A percentile compares a stretch with the other conserved stretches of the same genome.
phyloP scores from a whole-genome alignment of 2,113 vertebrate species.

The Epinephelus cyanopodus region DNA sequence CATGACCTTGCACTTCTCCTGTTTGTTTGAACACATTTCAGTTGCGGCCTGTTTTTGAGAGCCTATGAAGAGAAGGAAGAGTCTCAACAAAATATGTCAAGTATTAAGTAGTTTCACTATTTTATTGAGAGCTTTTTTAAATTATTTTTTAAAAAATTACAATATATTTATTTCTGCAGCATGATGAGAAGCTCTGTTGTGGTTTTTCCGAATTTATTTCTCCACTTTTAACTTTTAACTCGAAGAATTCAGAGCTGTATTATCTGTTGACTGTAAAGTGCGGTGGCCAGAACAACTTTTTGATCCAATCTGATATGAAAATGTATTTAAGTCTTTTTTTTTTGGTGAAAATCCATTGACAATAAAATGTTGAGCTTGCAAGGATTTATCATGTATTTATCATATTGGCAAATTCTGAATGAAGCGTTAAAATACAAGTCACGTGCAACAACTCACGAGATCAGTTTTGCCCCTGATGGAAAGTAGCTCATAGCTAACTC shows the following conservation, averaged over 20 bases:
- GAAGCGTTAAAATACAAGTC: not conserved
- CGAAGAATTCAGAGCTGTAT: not conserved
- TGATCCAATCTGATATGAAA: not conserved
- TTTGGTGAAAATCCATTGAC: not conserved
- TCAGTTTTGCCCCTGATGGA: not conserved
- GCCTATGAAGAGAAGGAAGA: not conserved
- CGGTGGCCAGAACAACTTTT: no score
- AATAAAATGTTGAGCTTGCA: not conserved
- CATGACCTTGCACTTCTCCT: not conserved
- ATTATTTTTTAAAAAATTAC: not conserved
- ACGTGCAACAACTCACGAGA: not conserved
- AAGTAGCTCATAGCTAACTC: constrained; percentile 3
- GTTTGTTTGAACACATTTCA: not conserved
- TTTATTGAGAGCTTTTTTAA: not conserved
- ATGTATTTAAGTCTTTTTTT: not conserved
- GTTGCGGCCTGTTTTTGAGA: not conserved
- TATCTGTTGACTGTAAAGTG: not conserved
- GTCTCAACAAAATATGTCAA: not conserved
- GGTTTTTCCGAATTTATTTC: not conserved
- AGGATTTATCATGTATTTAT: not conserved
- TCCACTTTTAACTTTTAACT: not conserved
- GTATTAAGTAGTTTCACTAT: not conserved
- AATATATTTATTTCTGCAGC: not conserved
- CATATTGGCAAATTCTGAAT: not conserved
- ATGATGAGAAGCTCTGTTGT: not conserved